Evolutionary conservation across 2,888 invertebrate genomes (phyloP).

Genomic region (Caenorhabditis angaria): DNA sequence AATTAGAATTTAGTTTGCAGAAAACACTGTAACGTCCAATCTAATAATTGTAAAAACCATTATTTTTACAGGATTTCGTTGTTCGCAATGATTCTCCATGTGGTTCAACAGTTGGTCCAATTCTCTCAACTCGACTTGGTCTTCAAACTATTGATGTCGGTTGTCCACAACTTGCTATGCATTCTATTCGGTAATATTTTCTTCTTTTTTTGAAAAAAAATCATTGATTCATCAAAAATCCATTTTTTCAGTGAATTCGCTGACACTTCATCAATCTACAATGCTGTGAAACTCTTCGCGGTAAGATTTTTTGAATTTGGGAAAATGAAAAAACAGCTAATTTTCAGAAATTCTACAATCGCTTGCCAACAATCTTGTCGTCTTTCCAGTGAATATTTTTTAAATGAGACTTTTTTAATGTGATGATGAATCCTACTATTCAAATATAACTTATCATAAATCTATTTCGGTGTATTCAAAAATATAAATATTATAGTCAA

Average conservation of each 20-base stretch:
- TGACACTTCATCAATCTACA: neutral
- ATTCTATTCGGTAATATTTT: conserved; percentile 72
- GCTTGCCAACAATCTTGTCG: neutral
- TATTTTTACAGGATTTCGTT: conserved; percentile 73
- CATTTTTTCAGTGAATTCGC: neutral
- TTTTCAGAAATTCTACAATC: conserved; percentile 6
- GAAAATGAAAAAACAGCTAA: no score
- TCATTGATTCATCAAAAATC: no score
- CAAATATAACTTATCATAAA: neutral
- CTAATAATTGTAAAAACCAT: no score
- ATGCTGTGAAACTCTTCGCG: neutral
- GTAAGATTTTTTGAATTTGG: neutral
- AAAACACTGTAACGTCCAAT: no score
- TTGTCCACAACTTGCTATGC: conserved; percentile 76
- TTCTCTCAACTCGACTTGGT: conserved; percentile 75
- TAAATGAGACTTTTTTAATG: neutral
- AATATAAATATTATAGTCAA: conserved; percentile 1
- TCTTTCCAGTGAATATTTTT: neutral
- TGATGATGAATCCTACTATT: neutral
- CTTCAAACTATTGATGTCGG: conserved; percentile 75
- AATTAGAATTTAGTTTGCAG: no score
- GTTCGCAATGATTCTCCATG: conserved; percentile 75
- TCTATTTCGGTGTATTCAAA: neutral
- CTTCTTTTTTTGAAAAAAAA: neutral
- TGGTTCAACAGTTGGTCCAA: conserved; percentile 76